Percentiles rank a stretch among this genome's conserved stretches.
Conservation (phyloP, 1,140 invertebrate genomes). For the Drosophila melanogaster region DNA sequence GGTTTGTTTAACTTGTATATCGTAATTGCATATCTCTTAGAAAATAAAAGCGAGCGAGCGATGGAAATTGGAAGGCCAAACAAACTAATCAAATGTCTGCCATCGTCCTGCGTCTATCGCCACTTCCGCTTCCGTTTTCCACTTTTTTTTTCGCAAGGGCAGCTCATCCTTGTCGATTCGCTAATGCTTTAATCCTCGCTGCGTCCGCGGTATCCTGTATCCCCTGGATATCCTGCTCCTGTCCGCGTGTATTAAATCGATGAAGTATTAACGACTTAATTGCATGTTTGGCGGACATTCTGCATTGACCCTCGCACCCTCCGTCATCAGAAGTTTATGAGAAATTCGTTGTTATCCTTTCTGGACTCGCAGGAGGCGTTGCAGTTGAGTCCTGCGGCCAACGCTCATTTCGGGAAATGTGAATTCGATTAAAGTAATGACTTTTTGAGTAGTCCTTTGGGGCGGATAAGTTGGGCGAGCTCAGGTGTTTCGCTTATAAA, state of each 20-base stretch:
- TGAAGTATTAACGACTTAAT: constrained; percentile 83
- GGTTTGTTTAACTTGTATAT: constrained; percentile 81
- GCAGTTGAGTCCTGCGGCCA: constrained; percentile 47
- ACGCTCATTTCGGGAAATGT: constrained; percentile 71
- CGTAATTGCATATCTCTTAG: constrained; percentile 75
- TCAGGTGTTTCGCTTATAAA: constrained; percentile 1
- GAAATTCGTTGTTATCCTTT: constrained; percentile 36
- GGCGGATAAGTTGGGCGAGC: neutral
- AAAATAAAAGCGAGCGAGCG: constrained; percentile 1
- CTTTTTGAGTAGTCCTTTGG: constrained; percentile 56
- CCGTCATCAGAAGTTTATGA: constrained; percentile 52
- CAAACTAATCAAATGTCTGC: constrained; percentile 82
- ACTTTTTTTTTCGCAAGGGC: neutral
- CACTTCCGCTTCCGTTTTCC: constrained; percentile 64
- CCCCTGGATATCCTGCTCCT: constrained; percentile 31
- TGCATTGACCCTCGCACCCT: constrained; percentile 19
- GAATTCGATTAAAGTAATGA: constrained; percentile 81
- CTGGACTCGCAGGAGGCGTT: constrained; percentile 51
- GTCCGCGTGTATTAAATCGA: constrained; percentile 75
- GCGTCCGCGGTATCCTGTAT: constrained; percentile 13
- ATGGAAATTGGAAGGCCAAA: constrained; percentile 38
- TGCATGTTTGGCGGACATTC: constrained; percentile 82
- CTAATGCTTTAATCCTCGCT: constrained; percentile 78
- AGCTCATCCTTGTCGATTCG: constrained; percentile 51
- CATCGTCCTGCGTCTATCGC: constrained; percentile 38